A percentile compares a stretch with the other conserved stretches of the same genome.
These are phyloP conservation scores for Onychomys torridus DNA, from an alignment of 2,797 vertebrate species.

Conservation along the genomic window DNA sequence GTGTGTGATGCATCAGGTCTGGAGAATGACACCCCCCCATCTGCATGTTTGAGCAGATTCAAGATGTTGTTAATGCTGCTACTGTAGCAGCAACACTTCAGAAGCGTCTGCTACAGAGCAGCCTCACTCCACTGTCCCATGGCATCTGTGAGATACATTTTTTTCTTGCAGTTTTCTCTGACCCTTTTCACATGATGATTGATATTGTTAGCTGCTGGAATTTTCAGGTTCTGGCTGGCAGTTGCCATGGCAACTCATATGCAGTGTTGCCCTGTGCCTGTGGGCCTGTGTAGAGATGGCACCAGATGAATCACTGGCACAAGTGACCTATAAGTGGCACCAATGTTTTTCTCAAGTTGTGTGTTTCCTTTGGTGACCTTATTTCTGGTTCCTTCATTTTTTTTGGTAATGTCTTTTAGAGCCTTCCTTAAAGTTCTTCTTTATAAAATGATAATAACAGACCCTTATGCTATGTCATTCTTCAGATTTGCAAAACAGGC, in stretches of 20 bases:
- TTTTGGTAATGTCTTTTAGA: constrained; percentile 73
- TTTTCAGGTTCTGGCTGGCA: constrained; percentile 67
- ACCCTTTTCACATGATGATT: constrained; percentile 64
- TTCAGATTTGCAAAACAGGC: constrained; percentile 37
- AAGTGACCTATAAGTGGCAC: constrained; percentile 69
- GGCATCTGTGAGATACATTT: constrained; percentile 15
- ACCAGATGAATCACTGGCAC: constrained; percentile 65
- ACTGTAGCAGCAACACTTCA: neutral
- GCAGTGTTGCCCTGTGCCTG: constrained; percentile 52
- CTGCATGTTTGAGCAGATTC: neutral
- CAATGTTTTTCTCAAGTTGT: constrained; percentile 57
- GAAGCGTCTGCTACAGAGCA: neutral
- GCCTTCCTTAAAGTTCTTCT: constrained; percentile 69
- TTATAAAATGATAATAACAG: neutral
- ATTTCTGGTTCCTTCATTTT: constrained; percentile 76
- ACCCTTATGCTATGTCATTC: neutral
- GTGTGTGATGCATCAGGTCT: constrained; percentile 33
- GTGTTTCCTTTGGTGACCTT: constrained; percentile 77
- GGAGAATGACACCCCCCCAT: neutral
- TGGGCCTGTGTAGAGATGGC: constrained; percentile 41
- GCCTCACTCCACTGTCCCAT: constrained; percentile 40
- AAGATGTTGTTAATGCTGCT: neutral
- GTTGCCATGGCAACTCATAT: constrained; percentile 76
- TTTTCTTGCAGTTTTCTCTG: constrained; percentile 57
- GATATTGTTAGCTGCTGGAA: constrained; percentile 73